Conservation (phyloP, 2,113 vertebrate species). For the Sinocyclocheilus anshuiensis region DNA sequence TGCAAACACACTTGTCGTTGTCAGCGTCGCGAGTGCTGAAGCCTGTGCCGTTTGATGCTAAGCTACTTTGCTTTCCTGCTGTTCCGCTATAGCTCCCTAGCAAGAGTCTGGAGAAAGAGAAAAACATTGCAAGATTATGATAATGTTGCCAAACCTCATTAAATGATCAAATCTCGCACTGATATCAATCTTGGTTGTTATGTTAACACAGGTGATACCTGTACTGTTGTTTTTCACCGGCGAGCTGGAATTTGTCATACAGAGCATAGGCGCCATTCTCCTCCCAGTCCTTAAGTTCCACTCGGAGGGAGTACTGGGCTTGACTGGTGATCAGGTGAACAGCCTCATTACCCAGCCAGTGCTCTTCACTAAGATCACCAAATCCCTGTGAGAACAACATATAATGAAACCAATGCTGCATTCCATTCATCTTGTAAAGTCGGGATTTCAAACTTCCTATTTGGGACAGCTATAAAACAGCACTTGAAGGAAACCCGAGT, state of each 20-base stretch:
- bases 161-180: too few species aligned
- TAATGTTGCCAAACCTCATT: neutral
- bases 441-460: neutral
- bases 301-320: conserved; percentile 74
- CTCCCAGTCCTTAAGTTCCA: conserved; percentile 89
- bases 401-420: neutral
- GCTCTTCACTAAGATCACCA: conserved; percentile 76
- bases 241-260: conserved; percentile 83
- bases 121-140: neutral
- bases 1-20: conserved; percentile 91
- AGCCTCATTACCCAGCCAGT: conserved; percentile 88
- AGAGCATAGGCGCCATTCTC: conserved; percentile 74
- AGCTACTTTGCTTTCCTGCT: conserved; percentile 76
- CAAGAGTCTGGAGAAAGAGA: conserved; percentile 73
- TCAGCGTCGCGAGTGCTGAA: conserved; percentile 89
- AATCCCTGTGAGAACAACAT: conserved; percentile 79
- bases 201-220: conserved; percentile 71
- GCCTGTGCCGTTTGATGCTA: conserved; percentile 75
- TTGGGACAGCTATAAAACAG: neutral
- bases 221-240: conserved; percentile 83
- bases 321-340: conserved; percentile 80
- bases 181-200: neutral
- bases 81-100: conserved; percentile 82
- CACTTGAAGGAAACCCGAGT: neutral
- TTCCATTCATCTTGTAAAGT: neutral